Evolutionary conservation across 2,113 vertebrate species (phyloP).

Genomic region (Seriola quinqueradiata): DNA sequence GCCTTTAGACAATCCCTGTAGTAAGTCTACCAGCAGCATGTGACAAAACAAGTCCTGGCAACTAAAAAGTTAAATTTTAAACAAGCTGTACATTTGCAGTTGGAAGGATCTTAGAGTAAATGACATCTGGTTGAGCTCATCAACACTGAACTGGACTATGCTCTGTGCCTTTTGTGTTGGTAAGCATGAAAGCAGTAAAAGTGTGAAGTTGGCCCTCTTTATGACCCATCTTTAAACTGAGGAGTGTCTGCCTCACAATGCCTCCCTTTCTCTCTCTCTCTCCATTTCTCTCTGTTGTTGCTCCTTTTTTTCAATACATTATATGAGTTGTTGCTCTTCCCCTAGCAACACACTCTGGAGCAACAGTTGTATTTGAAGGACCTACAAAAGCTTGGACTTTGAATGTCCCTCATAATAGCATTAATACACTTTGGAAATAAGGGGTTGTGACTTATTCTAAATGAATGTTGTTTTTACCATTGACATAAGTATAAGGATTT

Average conservation of each 20-base stretch:
- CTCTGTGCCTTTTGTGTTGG: conserved; percentile 57
- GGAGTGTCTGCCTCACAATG: conserved; percentile 47
- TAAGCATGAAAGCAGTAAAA: conserved; percentile 68
- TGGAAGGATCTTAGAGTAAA: conserved; percentile 24
- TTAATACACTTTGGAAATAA: neutral
- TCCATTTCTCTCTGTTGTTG: neutral
- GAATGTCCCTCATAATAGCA: neutral
- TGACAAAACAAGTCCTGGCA: neutral
- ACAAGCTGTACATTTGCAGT: neutral
- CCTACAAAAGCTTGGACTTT: neutral
- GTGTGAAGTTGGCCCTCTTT: conserved; percentile 60
- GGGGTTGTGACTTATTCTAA: conserved; percentile 7
- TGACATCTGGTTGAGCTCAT: conserved; percentile 41
- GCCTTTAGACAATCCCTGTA: conserved; percentile 16
- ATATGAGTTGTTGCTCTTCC: conserved; percentile 23
- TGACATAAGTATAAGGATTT: neutral
- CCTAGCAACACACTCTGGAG: conserved; percentile 58
- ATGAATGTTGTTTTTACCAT: conserved; percentile 1
- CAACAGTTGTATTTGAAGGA: conserved; percentile 15
- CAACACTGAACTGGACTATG: conserved; percentile 38
- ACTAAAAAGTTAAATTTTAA: conserved; percentile 20
- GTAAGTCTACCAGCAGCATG: neutral
- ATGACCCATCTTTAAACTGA: conserved; percentile 53
- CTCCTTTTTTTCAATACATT: conserved; percentile 10
- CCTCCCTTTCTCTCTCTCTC: conserved; percentile 22